phyloP scores from a whole-genome alignment of 1,140 invertebrate species.

The Lepidurus packardi region DNA sequence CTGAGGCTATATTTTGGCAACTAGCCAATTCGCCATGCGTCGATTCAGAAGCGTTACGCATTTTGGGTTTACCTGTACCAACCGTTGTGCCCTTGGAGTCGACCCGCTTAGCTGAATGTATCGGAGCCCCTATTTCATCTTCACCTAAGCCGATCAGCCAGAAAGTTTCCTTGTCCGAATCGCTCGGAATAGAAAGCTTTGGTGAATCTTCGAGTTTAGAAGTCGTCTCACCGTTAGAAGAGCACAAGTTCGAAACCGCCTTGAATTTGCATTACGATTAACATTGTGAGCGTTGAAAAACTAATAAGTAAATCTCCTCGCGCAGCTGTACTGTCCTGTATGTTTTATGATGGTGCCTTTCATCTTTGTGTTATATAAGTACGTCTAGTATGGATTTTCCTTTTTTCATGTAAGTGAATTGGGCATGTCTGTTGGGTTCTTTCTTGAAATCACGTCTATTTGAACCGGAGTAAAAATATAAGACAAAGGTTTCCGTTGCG shows the following conservation, averaged over 20 bases:
- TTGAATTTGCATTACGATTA: background rate
- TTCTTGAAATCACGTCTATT: background rate
- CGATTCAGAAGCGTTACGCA: slow-evolving; percentile 22
- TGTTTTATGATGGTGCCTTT: slow-evolving; percentile 6
- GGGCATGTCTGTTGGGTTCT: background rate
- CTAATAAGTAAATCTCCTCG: background rate
- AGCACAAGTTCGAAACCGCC: slow-evolving; percentile 8
- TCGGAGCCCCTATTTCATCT: background rate
- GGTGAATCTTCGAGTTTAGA: slow-evolving; percentile 6
- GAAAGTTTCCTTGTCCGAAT: background rate
- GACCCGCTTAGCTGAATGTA: background rate
- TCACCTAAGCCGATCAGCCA: background rate
- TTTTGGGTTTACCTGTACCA: slow-evolving; percentile 29
- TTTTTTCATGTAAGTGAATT: background rate
- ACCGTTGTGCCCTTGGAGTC: background rate
- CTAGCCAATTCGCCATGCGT: slow-evolving; percentile 32
- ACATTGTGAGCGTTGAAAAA: background rate
- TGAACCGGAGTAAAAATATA: background rate
- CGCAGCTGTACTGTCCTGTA: background rate
- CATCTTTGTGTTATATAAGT: background rate
- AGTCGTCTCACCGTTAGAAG: background rate
- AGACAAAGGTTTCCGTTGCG: background rate
- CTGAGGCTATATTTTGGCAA: slow-evolving; percentile 84
- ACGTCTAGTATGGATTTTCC: background rate
- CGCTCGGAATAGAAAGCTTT: background rate